Evolutionary conservation across 1,140 invertebrate genomes (phyloP).

Genomic region (Drosophila grimshawi): DNA sequence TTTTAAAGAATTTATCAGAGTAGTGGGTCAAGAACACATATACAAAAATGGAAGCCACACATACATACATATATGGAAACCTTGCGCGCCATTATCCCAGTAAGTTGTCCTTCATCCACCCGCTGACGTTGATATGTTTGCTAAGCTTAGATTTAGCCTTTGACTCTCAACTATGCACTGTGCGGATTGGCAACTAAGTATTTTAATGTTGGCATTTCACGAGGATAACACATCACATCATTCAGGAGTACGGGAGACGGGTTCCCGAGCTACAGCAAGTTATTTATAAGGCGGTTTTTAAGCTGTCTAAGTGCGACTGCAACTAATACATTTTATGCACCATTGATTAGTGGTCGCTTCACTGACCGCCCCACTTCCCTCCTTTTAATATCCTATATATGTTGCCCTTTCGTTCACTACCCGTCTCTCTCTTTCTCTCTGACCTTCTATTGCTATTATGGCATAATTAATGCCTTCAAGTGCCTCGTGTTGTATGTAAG

Average conservation of each 20-base stretch:
- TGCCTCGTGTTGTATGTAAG: conserved; percentile 29
- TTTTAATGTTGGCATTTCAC: conserved; percentile 58
- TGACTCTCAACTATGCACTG: conserved; percentile 9
- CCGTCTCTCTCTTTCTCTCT: too few species aligned
- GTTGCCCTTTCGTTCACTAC: conserved; percentile 9
- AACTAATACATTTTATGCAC: conserved; percentile 47
- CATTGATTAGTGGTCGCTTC: conserved; percentile 57
- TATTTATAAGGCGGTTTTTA: conserved; percentile 24
- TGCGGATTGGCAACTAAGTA: conserved; percentile 65
- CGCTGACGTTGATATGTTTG: conserved; percentile 46
- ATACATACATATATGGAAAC: neutral
- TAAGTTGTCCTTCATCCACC: conserved; percentile 46
- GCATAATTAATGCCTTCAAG: conserved; percentile 68
- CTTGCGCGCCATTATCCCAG: conserved; percentile 43
- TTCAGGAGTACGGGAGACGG: neutral
- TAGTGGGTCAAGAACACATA: conserved; percentile 2
- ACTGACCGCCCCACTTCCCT: conserved; percentile 33
- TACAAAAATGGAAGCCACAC: neutral
- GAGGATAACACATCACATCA: conserved; percentile 56
- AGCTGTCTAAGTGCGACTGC: conserved; percentile 34
- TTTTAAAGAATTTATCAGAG: conserved; percentile 59
- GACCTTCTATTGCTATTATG: conserved; percentile 32
- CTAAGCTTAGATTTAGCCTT: conserved; percentile 11
- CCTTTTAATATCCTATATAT: conserved; percentile 46
- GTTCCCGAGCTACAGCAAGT: neutral